Evolutionary conservation across 1,140 invertebrate genomes (phyloP), one percentile per base, ranked within the genome.

Genomic region (Nasonia giraulti): DNA sequence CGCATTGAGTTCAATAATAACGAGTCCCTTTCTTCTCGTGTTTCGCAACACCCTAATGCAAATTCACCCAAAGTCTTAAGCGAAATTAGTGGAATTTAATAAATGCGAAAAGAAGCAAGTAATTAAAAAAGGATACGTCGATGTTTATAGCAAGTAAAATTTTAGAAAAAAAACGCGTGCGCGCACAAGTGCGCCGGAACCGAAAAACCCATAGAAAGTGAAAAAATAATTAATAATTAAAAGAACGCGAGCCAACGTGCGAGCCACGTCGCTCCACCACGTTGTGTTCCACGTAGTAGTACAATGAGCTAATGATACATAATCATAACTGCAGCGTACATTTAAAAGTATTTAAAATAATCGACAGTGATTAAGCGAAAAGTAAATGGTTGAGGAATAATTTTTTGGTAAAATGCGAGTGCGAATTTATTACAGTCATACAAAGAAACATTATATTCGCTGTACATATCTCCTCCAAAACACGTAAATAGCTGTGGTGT

Each of bases 261-360:
- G 90, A 91, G 90, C 90, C 89, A 87, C 88, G 90, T 90, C 89
- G 91, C 90, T 91, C 89, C 80, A 90, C 90, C 91, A 89, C 90
- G 91, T 92, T 91, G 91, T 91, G 90, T 91, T 91, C 90, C 88
- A 87, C 77, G 89, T 92, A 92, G 90, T 83, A 90, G 89, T 90
- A 90, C 89, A 89, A 89, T 87, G 87, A 88, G 90, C 87, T 88
- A 88, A 90, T 87, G 87, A 91, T 90, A 91, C 90, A 91, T 92
- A 91, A 91, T 91, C 91, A 91, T 91, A 90, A 90, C 87, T 87
- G 88, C 90, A 90, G 86, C 89, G 86, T 90, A 88, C 89, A 80
- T 90, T 80, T 74, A 82, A 85, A 82, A 50, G 33, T 82, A 82
- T 73, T 82, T 87, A 81, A 86, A 74, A 82, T 79, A 88, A 83